These are phyloP conservation scores for Samia ricini DNA, from an alignment of 1,140 invertebrate genomes.

Conservation along the genomic window DNA sequence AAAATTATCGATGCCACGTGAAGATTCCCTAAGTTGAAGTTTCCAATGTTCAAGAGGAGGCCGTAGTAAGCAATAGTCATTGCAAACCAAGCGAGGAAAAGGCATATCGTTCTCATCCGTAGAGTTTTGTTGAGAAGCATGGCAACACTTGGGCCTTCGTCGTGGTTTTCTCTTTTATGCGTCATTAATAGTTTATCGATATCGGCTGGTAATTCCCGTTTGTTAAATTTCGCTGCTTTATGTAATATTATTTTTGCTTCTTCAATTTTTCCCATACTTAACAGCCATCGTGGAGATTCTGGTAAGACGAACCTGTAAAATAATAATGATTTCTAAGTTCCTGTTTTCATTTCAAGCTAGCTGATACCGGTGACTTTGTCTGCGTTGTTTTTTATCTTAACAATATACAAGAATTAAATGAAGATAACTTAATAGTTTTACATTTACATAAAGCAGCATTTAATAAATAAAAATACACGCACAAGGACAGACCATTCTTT, in stretches of 20 bases:
- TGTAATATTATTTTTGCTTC: constrained; percentile 84
- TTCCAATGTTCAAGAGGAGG: constrained; percentile 83
- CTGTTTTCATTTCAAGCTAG: not conserved
- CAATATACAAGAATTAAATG: no score
- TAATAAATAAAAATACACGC: no score
- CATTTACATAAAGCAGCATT: no score
- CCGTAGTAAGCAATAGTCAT: constrained; percentile 87
- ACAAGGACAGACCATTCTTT: no score
- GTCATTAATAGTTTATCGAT: constrained; percentile 81
- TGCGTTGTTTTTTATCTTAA: no score
- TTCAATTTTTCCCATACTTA: constrained; percentile 84
- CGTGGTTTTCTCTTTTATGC: constrained; percentile 46
- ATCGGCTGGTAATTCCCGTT: constrained; percentile 78
- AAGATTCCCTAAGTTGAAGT: constrained; percentile 84
- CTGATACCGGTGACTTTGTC: no score
- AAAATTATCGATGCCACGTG: constrained; percentile 84
- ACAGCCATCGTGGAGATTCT: constrained; percentile 91
- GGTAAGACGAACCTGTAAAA: constrained; percentile 84
- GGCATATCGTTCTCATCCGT: constrained; percentile 81
- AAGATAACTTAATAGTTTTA: no score
- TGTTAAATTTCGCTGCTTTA: constrained; percentile 83
- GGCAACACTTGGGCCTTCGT: constrained; percentile 76
- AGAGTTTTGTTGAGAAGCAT: constrained; percentile 81
- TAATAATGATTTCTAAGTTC: not conserved
- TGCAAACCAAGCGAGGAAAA: constrained; percentile 85